phyloP scores from a whole-genome alignment of 2,888 invertebrate genomes.

The Drosophila merina region DNA sequence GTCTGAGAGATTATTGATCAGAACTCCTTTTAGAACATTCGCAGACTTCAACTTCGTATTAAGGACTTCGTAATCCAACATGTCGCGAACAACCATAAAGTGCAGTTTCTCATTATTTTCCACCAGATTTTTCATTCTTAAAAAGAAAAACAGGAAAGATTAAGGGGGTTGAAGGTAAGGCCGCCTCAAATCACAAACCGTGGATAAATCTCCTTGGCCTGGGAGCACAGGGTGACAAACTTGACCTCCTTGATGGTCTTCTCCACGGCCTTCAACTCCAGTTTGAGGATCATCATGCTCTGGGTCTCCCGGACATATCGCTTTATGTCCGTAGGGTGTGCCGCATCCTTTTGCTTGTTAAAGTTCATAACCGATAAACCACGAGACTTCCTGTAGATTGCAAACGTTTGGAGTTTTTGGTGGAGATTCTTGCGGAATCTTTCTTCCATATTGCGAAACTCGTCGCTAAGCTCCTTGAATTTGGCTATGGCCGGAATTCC shows the following conservation, averaged over 20 bases:
- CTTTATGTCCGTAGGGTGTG: conserved; percentile 51
- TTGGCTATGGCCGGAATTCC: conserved; percentile 81
- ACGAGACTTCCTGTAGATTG: conserved; percentile 55
- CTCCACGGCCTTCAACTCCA: conserved; percentile 78
- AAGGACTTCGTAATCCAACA: conserved; percentile 71
- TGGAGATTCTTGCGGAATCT: conserved; percentile 72
- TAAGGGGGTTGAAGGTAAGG: neutral
- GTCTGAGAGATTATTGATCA: conserved; percentile 79
- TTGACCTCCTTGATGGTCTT: conserved; percentile 81
- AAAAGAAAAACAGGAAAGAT: neutral
- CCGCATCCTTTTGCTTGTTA: conserved; percentile 30
- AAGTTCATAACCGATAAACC: neutral
- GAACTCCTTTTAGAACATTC: conserved; percentile 70
- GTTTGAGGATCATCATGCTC: conserved; percentile 80
- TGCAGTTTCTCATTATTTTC: conserved; percentile 79
- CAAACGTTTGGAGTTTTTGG: conserved; percentile 69
- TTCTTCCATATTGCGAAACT: conserved; percentile 77
- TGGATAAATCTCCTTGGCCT: conserved; percentile 81
- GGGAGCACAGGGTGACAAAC: conserved; percentile 80
- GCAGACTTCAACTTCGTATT: conserved; percentile 75
- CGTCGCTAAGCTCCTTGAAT: conserved; percentile 72
- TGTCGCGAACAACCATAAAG: conserved; percentile 73
- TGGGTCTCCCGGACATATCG: conserved; percentile 82
- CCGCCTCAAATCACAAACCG: conserved; percentile 61
- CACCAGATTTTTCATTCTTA: conserved; percentile 80